phyloP scores from a whole-genome alignment of 1,140 invertebrate genomes.

The Diploscapter pachys region DNA sequence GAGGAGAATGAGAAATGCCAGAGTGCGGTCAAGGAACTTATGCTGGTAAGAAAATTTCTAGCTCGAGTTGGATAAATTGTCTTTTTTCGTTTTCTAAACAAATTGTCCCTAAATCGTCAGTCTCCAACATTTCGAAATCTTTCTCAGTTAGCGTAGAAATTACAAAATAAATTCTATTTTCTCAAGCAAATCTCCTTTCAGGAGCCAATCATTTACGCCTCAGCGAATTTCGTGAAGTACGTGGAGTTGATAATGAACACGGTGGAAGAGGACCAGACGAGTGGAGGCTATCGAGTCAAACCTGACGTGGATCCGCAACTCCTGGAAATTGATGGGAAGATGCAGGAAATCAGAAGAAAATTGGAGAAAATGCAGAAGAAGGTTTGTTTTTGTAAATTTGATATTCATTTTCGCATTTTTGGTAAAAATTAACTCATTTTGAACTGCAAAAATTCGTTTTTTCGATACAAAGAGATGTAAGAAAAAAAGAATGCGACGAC shows the following conservation, averaged over 20 bases:
- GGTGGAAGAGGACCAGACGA: conserved; percentile 16
- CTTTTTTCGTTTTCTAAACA: too few relatives aligned
- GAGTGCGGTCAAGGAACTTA: conserved; percentile 23
- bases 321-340: conserved; percentile 18
- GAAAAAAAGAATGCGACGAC: too few relatives aligned
- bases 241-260: conserved; percentile 10
- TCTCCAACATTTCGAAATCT: too few relatives aligned
- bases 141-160: not conserved
- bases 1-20: conserved; percentile 1
- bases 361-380: conserved; percentile 21
- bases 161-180: conserved; percentile 9
- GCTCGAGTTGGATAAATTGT: too few relatives aligned
- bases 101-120: too few relatives aligned
- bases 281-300: conserved; percentile 19
- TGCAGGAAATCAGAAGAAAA: conserved; percentile 27
- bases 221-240: conserved; percentile 20
- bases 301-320: not conserved
- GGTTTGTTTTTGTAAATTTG: too few relatives aligned
- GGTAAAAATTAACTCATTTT: too few relatives aligned
- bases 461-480: too few relatives aligned
- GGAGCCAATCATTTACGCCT: conserved; percentile 18
- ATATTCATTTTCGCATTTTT: too few relatives aligned
- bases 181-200: conserved; percentile 2
- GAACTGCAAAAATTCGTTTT: too few relatives aligned
- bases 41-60: conserved; percentile 7